Percentiles rank a stretch among this genome's conserved stretches.
Conservation (phyloP, 2,888 invertebrate genomes). For the Troides oblongomaculatus region DNA sequence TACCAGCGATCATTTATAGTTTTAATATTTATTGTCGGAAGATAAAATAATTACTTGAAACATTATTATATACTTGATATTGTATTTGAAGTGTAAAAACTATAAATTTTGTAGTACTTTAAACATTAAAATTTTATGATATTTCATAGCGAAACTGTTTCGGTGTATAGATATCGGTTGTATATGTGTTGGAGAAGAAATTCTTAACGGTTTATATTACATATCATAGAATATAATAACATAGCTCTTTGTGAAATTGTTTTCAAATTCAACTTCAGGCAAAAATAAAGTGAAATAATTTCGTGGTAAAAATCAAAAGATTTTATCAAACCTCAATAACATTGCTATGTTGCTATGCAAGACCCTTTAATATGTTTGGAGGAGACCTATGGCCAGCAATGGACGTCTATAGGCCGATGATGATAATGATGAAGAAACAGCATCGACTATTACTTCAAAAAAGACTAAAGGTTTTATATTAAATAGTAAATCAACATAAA, state of each 20-base stretch:
- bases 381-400: no score
- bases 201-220: slow-evolving; percentile 32
- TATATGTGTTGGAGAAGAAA: slow-evolving; percentile 55
- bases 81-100: slow-evolving; percentile 18
- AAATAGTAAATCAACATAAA: no score
- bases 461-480: no score
- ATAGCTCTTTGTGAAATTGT: background rate
- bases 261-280: background rate
- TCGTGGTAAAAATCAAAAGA: no score
- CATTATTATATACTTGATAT: background rate
- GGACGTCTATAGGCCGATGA: no score
- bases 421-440: no score
- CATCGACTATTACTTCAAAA: no score
- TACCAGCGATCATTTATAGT: slow-evolving; percentile 8
- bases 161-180: slow-evolving; percentile 49
- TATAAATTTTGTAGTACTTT: slow-evolving; percentile 31
- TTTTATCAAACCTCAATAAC: no score
- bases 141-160: slow-evolving; percentile 48
- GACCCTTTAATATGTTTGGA: no score
- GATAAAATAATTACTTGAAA: slow-evolving; percentile 6
- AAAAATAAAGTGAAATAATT: no score
- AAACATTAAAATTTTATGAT: slow-evolving; percentile 38
- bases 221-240: background rate
- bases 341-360: no score
- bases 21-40: background rate